Evolutionary conservation across 2,797 vertebrate genomes (phyloP).

Genomic region (Melanogrammus aeglefinus): DNA sequence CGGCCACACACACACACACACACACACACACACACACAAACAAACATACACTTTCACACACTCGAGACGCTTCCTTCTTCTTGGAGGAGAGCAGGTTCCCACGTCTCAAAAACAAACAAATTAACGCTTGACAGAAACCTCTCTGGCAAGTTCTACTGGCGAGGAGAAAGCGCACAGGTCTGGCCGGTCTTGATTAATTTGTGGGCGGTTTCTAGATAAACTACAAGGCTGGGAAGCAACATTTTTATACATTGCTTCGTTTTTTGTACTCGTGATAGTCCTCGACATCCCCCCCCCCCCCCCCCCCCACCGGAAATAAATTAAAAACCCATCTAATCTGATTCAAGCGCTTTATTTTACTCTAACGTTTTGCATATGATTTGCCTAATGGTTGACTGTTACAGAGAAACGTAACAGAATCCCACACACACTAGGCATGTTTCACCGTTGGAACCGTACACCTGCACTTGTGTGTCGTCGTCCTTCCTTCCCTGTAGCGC

Average conservation of each 20-base stretch:
- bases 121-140: not conserved
- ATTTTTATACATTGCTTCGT: not conserved
- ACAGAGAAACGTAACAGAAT: not conserved
- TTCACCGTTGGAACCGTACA: not conserved
- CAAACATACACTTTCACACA: too few relatives aligned
- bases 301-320: too few relatives aligned
- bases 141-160: not conserved
- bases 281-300: too few relatives aligned
- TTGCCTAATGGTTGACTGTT: not conserved
- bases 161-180: not conserved
- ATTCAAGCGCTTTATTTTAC: not conserved
- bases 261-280: not conserved
- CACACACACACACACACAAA: too few relatives aligned
- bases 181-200: not conserved
- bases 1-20: slow-evolving; percentile 21
- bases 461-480: not conserved
- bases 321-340: not conserved
- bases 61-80: not conserved
- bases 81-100: not conserved
- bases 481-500: not conserved
- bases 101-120: not conserved
- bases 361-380: not conserved
- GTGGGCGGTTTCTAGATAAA: not conserved
- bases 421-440: not conserved
- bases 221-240: not conserved